phyloP scores from a whole-genome alignment of 2,797 vertebrate species.

The Steatocranus sp. region DNA sequence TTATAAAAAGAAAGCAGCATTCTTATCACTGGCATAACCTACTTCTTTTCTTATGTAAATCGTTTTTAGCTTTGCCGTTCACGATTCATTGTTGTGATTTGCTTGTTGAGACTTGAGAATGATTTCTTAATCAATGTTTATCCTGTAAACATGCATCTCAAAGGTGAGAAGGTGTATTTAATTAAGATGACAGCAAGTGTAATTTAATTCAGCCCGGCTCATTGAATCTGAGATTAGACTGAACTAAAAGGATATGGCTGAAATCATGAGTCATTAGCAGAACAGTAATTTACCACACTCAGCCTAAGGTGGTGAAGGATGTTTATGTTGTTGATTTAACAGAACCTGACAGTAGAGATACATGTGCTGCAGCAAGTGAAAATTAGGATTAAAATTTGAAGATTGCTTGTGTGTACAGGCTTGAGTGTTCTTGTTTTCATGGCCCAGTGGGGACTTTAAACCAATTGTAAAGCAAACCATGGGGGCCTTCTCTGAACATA shows the following conservation, averaged over 20 bases:
- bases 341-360: not conserved
- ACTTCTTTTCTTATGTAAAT: not conserved
- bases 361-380: not conserved
- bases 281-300: slow-evolving; percentile 26
- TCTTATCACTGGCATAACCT: not conserved
- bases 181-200: slow-evolving; percentile 6
- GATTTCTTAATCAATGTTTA: not conserved
- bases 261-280: slow-evolving; percentile 10
- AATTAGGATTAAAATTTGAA: not conserved
- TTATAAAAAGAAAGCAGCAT: not conserved
- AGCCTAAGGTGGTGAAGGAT: not conserved
- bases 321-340: not conserved
- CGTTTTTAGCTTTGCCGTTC: not conserved
- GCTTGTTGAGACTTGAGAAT: not conserved
- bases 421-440: not conserved
- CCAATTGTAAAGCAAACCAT: not conserved
- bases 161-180: not conserved
- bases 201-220: not conserved
- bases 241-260: not conserved
- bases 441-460: not conserved
- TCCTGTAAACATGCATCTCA: not conserved
- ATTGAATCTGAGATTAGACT: slow-evolving; percentile 22
- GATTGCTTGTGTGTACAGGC: not conserved
- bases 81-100: not conserved
- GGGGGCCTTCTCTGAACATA: not conserved